Percentiles rank a stretch among this genome's conserved stretches.
These are phyloP conservation scores for Balearica regulorum DNA, from an alignment of 2,797 vertebrate species.

Conservation along the genomic window DNA sequence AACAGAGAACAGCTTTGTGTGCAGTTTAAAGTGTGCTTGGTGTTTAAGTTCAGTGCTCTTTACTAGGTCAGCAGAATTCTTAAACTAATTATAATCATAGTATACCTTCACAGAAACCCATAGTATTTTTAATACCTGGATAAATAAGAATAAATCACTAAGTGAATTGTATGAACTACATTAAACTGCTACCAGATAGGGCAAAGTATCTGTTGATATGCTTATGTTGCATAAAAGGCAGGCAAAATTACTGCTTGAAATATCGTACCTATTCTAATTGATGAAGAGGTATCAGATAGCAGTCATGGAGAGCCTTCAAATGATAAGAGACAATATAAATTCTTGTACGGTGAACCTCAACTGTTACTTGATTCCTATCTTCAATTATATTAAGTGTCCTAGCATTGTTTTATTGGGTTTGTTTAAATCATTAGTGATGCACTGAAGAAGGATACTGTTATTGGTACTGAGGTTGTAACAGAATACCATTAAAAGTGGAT, in stretches of 20 bases:
- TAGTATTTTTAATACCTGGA: not conserved
- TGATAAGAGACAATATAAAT: slow-evolving; percentile 53
- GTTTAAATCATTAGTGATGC: slow-evolving; percentile 58
- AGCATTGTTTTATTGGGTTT: slow-evolving; percentile 54
- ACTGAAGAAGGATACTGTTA: slow-evolving; percentile 19
- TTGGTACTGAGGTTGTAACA: not conserved
- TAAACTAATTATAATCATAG: not conserved
- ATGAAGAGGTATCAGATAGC: slow-evolving; percentile 38
- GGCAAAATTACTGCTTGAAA: slow-evolving; percentile 43
- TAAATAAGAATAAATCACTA: not conserved
- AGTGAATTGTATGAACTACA: not conserved
- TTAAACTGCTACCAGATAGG: not conserved
- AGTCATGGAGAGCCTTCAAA: slow-evolving; percentile 26
- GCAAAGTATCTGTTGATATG: not conserved
- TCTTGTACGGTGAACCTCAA: slow-evolving; percentile 35
- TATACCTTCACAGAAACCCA: not conserved
- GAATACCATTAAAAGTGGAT: not conserved
- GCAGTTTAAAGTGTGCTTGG: not conserved
- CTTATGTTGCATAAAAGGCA: slow-evolving; percentile 27
- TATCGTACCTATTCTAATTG: slow-evolving; percentile 3
- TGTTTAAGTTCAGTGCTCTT: not conserved
- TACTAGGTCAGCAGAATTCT: not conserved
- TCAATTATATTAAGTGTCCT: slow-evolving; percentile 70
- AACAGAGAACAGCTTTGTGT: not conserved
- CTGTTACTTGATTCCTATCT: slow-evolving; percentile 64